Evolutionary conservation across 2,797 vertebrate species (phyloP), one percentile per base, ranked within the genome.

Genomic region (Tiaroga cobitis): DNA sequence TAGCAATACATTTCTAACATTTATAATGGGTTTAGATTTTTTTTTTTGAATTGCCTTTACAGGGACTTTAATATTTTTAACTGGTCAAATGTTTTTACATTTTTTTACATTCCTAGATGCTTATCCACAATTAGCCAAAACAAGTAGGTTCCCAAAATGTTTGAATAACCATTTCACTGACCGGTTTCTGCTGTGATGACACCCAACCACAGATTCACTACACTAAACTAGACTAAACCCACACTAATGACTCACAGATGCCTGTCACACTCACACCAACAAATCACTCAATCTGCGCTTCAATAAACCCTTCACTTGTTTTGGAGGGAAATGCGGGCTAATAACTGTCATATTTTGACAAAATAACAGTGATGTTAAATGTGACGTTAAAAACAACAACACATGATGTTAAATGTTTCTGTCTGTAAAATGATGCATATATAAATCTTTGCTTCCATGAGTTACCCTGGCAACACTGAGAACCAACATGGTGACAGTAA

Each of bases 271-370:
- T 51, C 46, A 43, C 29, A 56, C 46, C 61, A 84, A 54, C 77
- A 84, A 69, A 84, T 88, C 78, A 72, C 74, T 63, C 80, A 82
- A 32, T 59, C 59, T 34, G 67, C 8, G 41, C 82, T 84, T 76
- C 65, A 76, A 81, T 54, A 84, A 84, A 84, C 39, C 82, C 39
- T 81, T 76, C 65, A 70, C 69, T 80, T 49, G 4, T 18, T 78
- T 86, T 39, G 15, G 56, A 73, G 43, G 37, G 8, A 70, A 69
- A 46, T 49, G n/a, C 1, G 11, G 68, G 10, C 18, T 83, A 63
- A 77, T 83, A 83, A 83, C 26, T 61, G 41, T 82, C 80, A 87
- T 5, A 77, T 54, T 70, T 80, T 46, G 61, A 34, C n/a, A 43
- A 41, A 80, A 65, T 83, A 67, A 80, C 18, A 86, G 63, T 37